Evolutionary conservation across 2,113 vertebrate genomes (phyloP).

Genomic region (Cervus canadensis): DNA sequence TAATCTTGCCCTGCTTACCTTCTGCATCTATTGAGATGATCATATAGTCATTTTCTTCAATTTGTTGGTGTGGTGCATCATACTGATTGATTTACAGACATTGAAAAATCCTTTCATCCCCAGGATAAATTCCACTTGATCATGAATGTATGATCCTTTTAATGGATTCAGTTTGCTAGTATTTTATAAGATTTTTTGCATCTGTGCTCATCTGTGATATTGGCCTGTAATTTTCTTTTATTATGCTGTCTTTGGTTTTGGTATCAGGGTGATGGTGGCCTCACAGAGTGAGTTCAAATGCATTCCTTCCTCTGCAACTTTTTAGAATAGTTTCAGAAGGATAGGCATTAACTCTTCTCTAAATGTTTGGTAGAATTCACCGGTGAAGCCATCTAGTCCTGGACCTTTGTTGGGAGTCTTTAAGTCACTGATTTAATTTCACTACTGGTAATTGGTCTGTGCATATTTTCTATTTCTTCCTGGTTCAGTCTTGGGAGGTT

Average conservation of each 20-base stretch:
- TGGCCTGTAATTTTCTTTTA: background rate
- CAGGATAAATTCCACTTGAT: background rate
- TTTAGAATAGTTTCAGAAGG: background rate
- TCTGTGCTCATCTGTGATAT: background rate
- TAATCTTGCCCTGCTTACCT: background rate
- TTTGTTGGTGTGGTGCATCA: background rate
- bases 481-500: background rate
- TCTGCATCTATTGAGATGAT: background rate
- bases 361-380: background rate
- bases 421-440: background rate
- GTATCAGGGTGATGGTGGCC: background rate
- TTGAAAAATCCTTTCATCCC: background rate
- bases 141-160: background rate
- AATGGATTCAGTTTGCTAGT: background rate
- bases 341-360: background rate
- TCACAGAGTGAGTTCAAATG: background rate
- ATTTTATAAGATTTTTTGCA: background rate
- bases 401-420: background rate
- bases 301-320: background rate
- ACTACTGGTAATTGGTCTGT: background rate
- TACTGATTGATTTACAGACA: background rate
- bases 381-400: background rate
- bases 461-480: background rate
- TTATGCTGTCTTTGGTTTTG: background rate
- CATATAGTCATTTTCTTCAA: background rate